A percentile compares a stretch with the other conserved stretches of the same genome.
Evolutionary conservation across 2,888 invertebrate species (phyloP).

Genomic region (Drosophila seclusa): DNA sequence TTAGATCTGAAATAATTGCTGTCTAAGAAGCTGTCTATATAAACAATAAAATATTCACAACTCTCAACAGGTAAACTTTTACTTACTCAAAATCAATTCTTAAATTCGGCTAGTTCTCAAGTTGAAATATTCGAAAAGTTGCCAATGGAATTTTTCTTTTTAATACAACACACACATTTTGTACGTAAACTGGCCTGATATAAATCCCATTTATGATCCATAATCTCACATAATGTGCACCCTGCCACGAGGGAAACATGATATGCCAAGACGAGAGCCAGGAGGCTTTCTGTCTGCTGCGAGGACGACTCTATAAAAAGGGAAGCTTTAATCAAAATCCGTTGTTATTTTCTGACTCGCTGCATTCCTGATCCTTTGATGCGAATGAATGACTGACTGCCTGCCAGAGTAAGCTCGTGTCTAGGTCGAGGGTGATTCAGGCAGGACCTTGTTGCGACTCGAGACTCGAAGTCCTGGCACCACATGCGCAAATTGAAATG

Average conservation of each 20-base stretch:
- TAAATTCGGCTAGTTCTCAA: constrained; percentile 4
- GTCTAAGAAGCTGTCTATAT: not conserved
- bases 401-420: constrained; percentile 26
- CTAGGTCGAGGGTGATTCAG: constrained; percentile 64
- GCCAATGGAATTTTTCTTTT: constrained; percentile 31
- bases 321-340: constrained; percentile 86
- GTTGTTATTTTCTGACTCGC: constrained; percentile 87
- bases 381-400: constrained; percentile 76
- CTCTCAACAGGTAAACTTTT: not conserved
- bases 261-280: constrained; percentile 46
- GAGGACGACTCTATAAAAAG: constrained; percentile 80
- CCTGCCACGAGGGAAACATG: constrained; percentile 79
- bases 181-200: constrained; percentile 66
- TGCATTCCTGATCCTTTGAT: constrained; percentile 86
- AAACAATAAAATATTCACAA: not conserved
- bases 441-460: constrained; percentile 23
- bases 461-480: constrained; percentile 32
- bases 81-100: not conserved
- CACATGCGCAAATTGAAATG: constrained; percentile 83
- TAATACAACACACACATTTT: constrained; percentile 5
- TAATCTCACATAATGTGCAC: constrained; percentile 83
- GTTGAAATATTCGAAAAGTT: constrained; percentile 13
- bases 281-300: constrained; percentile 22
- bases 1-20: not conserved
- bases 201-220: constrained; percentile 84